Evolutionary conservation across 2,888 invertebrate species (phyloP), one percentile per base, ranked within the genome.

Genomic region (Andrena bucephala): DNA sequence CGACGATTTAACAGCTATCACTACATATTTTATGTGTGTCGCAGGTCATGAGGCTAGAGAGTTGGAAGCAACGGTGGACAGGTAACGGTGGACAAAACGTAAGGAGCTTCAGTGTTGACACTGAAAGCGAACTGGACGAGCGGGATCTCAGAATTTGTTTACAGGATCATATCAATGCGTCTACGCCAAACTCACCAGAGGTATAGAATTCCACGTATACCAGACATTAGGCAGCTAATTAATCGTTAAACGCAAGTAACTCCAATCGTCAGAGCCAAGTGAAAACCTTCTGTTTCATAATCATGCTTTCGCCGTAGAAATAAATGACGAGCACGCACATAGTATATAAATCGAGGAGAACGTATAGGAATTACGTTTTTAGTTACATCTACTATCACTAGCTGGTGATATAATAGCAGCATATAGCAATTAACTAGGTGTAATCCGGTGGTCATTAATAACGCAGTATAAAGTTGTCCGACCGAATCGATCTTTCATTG

Each of bases 11-110:
- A 20, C 20, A 33, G 2, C 27, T 71, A 29, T 42, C 48, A 42
- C 29, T 67, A n/a, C 50, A 62, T 27, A 7, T 66, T 16, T 8
- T 36, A 20, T 75, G 52, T 88, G 13, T 88, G 84, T 81, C 85
- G 4, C 94, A 97, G 97, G 96, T 97, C 95, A 96, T 97, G 96
- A 96, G 96, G 94, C 94, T 97, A 94, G 96, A 96, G 92, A 95
- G 95, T 82, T 96, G 96, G 95, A 95, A 94, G 85, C 92, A 94
- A 82, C 93, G 93, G 29, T 92, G 93, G 92, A 93, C 92, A 60
- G 93, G 92, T 68, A 91, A 91, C n/a, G 91, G 90, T 77, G 91
- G 90, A 10, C 88, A 91, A 80, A 89, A 90, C n/a, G 86, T 91
- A 63, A 91, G 92, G 73, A 92, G 92, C 85, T 93, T 92, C 86